Base-by-base conservation (phyloP, 2,113 vertebrate species). In the Atrichornis clamosus region DNA sequence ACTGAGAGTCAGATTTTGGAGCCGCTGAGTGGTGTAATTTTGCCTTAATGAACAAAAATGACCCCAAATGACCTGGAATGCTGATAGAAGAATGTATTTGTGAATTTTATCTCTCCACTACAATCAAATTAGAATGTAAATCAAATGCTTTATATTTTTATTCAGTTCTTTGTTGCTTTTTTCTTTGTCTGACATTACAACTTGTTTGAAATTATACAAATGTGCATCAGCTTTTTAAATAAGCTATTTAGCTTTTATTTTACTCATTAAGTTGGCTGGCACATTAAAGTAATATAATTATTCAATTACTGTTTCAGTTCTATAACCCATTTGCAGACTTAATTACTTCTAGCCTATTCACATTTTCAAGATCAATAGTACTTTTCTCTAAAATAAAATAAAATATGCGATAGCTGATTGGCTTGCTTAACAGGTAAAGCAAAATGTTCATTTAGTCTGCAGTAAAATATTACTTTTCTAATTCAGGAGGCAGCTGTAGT, bases 211-310 rank as follows among this genome's bases (percentile, higher is more conserved):
- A 73, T 77, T 23, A 42, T 2, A 78, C 37, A 68, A 68, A 83
- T 58, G 15, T 39, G 30, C 62, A 64, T 49, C 50, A 70, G 50
- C 37, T 94, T 85, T 65, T 95, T 2, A 87, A 95, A 82, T 87
- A 86, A 94, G 28, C 65, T 87, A 22, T 91, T 85, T 70, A 47
- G 55, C 47, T 96, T 90, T 95, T 93, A 67, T 95, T 95, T 96
- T 89, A 87, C 30, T 86, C 8, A 3, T 95, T 95, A 78, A 82
- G 75, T 87, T 96, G 67, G 32, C 68, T 94, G 27, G 60, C 78
- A 72, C 80, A 87, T 94, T 94, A 94, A 95, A 92, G 75, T 93
- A 96, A 96, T 97, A 41, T 68, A 90, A 94, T 96, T 94, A 96
- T 94, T 95, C 87, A 96, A 64, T 96, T 97, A 94, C 78, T 72